Evolutionary conservation across 2,797 vertebrate species (phyloP).

Genomic region (Dipus sagitta): DNA sequence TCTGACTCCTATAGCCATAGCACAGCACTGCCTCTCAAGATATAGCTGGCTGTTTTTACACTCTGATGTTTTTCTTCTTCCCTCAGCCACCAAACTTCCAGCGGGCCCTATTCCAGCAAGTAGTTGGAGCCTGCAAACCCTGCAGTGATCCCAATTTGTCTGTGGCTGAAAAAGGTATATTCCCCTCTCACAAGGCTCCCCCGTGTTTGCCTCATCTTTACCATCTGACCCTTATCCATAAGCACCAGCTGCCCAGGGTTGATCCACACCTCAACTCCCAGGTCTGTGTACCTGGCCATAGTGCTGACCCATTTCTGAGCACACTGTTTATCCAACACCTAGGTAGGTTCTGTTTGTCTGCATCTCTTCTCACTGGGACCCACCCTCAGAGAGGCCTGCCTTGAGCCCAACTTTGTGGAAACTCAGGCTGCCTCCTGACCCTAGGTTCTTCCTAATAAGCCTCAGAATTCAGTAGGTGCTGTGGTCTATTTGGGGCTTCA

Average conservation of each 20-base stretch:
- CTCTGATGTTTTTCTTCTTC: constrained; percentile 73
- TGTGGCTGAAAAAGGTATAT: constrained; percentile 97
- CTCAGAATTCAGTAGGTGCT: constrained; percentile 28
- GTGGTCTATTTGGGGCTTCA: background rate
- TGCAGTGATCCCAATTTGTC: constrained; percentile 97
- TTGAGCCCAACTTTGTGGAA: constrained; percentile 14
- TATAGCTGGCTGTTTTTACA: constrained; percentile 16
- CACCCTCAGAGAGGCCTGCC: constrained; percentile 59
- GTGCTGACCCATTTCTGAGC: background rate
- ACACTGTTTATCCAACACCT: constrained; percentile 28
- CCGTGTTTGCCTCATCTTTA: constrained; percentile 73
- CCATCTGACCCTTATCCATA: constrained; percentile 60
- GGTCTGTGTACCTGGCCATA: constrained; percentile 33
- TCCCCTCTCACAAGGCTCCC: constrained; percentile 37
- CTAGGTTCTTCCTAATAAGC: background rate
- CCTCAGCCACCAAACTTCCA: constrained; percentile 96
- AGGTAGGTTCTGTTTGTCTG: background rate
- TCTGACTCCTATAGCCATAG: background rate
- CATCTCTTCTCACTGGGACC: background rate
- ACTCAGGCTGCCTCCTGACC: background rate
- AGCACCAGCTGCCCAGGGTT: background rate
- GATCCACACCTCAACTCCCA: background rate
- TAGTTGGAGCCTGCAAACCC: constrained; percentile 97
- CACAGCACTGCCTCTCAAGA: background rate
- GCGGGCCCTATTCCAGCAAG: constrained; percentile 98